These are phyloP conservation scores for Pterobdella sp. DNA, from an alignment of 2,888 invertebrate genomes.

Conservation along the genomic window DNA sequence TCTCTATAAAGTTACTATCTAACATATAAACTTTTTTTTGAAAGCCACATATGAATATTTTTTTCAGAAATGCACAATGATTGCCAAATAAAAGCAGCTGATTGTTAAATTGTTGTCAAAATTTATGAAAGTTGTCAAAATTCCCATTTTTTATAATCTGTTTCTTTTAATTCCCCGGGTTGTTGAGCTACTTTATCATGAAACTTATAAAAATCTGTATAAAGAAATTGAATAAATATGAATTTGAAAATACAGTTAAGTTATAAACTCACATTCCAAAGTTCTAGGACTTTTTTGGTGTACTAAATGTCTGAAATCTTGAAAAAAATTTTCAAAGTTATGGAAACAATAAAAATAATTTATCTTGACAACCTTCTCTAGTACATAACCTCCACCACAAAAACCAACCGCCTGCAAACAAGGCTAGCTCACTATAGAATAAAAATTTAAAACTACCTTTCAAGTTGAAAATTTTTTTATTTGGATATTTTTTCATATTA, in stretches of 20 bases:
- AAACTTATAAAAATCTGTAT: no score
- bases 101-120: no score
- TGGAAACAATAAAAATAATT: neutral
- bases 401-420: slow-evolving; percentile 4
- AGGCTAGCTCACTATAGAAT: neutral
- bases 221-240: no score
- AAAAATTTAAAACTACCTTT: neutral
- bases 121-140: no score
- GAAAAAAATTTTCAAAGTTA: neutral
- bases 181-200: no score
- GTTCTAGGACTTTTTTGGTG: slow-evolving; percentile 2
- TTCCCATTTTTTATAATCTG: no score
- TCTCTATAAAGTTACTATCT: no score
- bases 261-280: neutral
- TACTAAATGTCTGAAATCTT: neutral
- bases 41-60: no score
- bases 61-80: no score
- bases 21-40: no score
- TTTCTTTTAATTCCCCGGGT: no score
- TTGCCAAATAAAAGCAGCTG: no score
- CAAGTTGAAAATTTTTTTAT: neutral
- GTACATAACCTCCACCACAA: slow-evolving; percentile 10
- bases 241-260: neutral
- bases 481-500: neutral
- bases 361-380: neutral